Evolutionary conservation across 2,797 vertebrate genomes (phyloP).

Genomic region (Gallinago solitaria): DNA sequence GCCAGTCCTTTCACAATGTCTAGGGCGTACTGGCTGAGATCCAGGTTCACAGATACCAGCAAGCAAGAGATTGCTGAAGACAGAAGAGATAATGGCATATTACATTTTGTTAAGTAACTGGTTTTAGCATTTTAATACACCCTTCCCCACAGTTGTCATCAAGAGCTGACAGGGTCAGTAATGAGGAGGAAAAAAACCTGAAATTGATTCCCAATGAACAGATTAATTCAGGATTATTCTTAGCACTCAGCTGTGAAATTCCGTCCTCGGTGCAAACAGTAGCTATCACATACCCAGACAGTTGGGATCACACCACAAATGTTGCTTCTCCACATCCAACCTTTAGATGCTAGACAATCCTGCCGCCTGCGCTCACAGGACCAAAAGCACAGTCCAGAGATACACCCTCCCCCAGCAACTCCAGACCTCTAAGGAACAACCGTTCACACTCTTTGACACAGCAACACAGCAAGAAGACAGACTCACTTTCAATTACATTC

Average conservation of each 20-base stretch:
- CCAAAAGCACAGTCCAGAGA: not conserved
- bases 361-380: not conserved
- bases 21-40: slow-evolving; percentile 95
- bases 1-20: slow-evolving; percentile 93
- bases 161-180: not conserved
- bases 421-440: not conserved
- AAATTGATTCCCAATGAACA: not conserved
- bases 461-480: not conserved
- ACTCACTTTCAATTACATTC: slow-evolving; percentile 93
- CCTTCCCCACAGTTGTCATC: not conserved
- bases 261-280: not conserved
- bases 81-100: not conserved
- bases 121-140: not conserved
- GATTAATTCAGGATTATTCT: slow-evolving; percentile 19
- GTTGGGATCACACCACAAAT: not conserved
- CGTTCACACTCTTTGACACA: not conserved
- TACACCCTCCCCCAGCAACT: not conserved
- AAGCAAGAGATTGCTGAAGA: slow-evolving; percentile 88
- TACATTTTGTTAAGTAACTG: not conserved
- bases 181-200: not conserved
- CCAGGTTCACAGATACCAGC: slow-evolving; percentile 89
- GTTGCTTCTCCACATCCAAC: not conserved
- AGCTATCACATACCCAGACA: not conserved
- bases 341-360: not conserved
- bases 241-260: slow-evolving; percentile 15